Percentiles rank a stretch among this genome's conserved stretches.
These are phyloP conservation scores for Agrilus planipennis DNA, from an alignment of 1,140 invertebrate genomes.

Conservation along the genomic window DNA sequence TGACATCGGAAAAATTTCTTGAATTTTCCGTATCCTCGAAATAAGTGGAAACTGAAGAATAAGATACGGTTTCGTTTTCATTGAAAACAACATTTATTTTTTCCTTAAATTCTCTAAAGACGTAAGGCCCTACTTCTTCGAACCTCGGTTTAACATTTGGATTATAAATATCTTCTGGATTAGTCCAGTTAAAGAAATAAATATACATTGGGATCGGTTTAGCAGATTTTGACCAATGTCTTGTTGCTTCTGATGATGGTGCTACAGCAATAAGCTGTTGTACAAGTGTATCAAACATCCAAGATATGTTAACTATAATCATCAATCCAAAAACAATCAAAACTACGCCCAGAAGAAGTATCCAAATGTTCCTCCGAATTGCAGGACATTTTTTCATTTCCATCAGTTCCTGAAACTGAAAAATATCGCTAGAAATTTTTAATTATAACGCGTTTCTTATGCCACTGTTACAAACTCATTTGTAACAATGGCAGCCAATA, in stretches of 20 bases:
- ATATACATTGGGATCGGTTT: constrained; percentile 43
- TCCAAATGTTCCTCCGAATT: too few relatives aligned
- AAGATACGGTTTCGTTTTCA: constrained; percentile 65
- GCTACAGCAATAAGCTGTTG: too few relatives aligned
- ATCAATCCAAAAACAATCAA: not conserved
- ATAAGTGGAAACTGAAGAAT: constrained; percentile 56
- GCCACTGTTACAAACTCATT: too few relatives aligned
- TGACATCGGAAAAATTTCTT: constrained; percentile 58
- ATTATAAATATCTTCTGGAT: constrained; percentile 45
- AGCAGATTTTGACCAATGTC: constrained; percentile 26
- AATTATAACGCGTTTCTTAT: too few relatives aligned
- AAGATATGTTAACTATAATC: too few relatives aligned
- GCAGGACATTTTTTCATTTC: too few relatives aligned
- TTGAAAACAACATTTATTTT: constrained; percentile 61
- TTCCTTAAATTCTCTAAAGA: constrained; percentile 51
- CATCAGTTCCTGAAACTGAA: too few relatives aligned
- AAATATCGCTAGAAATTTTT: too few relatives aligned
- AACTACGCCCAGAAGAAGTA: too few relatives aligned
- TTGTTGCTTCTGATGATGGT: constrained; percentile 18
- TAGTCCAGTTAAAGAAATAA: constrained; percentile 76
- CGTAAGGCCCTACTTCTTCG: constrained; percentile 56
- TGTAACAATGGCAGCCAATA: too few relatives aligned
- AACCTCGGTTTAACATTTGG: constrained; percentile 39
- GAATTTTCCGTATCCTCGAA: constrained; percentile 51
- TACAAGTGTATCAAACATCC: too few relatives aligned